A percentile compares a stretch with the other conserved stretches of the same genome.
Conservation (phyloP, 1,140 invertebrate species). For the Halictus rubicundus region DNA sequence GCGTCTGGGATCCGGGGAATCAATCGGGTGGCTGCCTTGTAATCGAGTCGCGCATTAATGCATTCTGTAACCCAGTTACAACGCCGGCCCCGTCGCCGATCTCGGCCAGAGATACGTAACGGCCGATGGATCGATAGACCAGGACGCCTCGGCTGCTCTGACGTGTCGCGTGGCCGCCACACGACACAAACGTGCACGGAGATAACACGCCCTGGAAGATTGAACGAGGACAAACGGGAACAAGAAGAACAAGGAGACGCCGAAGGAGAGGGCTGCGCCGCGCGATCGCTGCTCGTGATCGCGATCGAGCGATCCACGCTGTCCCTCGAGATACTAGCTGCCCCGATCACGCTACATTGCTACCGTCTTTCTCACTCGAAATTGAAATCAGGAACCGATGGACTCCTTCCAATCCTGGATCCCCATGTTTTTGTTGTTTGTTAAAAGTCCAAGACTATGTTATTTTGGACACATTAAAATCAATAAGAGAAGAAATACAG, state of each 20-base stretch:
- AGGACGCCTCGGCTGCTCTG: conserved; percentile 10
- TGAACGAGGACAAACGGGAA: not conserved
- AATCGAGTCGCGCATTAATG: conserved; percentile 62
- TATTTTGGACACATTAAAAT: too few relatives aligned
- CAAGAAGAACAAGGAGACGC: not conserved
- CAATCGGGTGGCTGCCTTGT: conserved; percentile 56
- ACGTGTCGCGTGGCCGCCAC: conserved; percentile 67
- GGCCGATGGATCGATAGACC: conserved; percentile 46
- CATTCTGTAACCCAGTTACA: conserved; percentile 64
- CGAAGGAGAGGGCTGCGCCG: too few relatives aligned
- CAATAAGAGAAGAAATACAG: too few relatives aligned
- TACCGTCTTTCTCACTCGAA: too few relatives aligned
- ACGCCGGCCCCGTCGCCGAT: conserved; percentile 15
- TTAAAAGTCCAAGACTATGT: too few relatives aligned
- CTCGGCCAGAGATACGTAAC: conserved; percentile 15
- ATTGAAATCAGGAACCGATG: too few relatives aligned
- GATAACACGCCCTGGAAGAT: conserved; percentile 15
- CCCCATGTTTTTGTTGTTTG: too few relatives aligned
- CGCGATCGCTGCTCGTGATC: not conserved
- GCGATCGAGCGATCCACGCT: not conserved
- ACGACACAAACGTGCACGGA: conserved; percentile 35
- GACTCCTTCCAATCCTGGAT: too few relatives aligned
- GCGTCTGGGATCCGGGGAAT: conserved; percentile 32
- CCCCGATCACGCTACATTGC: too few relatives aligned
- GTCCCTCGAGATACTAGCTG: too few relatives aligned